A percentile compares a stretch with the other conserved stretches of the same genome.
These are phyloP conservation scores for Acromyrmex heyeri DNA, from an alignment of 1,140 invertebrate species.

Conservation along the genomic window DNA sequence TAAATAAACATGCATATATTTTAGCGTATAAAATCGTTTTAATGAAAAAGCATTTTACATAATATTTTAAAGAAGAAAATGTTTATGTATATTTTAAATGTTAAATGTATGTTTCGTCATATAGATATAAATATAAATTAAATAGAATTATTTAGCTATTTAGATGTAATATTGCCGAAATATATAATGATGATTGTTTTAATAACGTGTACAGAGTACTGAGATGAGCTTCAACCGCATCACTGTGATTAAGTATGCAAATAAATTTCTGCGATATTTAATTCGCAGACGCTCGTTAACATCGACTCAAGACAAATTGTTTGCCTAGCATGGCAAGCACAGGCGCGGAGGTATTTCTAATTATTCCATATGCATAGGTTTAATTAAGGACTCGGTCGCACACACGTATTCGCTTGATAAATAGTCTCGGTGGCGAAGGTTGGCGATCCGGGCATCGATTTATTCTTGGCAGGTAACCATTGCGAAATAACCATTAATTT, in stretches of 20 bases:
- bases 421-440: conserved; percentile 78
- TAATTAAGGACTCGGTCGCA: conserved; percentile 75
- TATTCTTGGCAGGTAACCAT: conserved; percentile 71
- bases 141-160: neutral
- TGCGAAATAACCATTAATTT: conserved; percentile 73
- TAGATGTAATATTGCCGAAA: neutral
- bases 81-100: too few species aligned
- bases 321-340: conserved; percentile 45
- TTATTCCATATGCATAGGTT: conserved; percentile 77
- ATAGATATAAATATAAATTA: neutral
- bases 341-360: conserved; percentile 70
- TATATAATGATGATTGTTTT: neutral
- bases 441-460: conserved; percentile 75
- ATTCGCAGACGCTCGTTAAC: conserved; percentile 56
- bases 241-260: conserved; percentile 46
- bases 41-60: neutral
- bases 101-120: neutral
- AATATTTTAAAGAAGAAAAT: neutral
- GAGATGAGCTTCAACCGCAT: conserved; percentile 7
- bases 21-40: neutral
- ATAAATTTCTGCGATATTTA: conserved; percentile 62
- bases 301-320: conserved; percentile 54
- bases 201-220: neutral
- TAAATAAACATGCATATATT: neutral
- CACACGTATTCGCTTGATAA: conserved; percentile 73